Base-by-base conservation (phyloP, 2,797 vertebrate species). In the Melanogrammus aeglefinus region DNA sequence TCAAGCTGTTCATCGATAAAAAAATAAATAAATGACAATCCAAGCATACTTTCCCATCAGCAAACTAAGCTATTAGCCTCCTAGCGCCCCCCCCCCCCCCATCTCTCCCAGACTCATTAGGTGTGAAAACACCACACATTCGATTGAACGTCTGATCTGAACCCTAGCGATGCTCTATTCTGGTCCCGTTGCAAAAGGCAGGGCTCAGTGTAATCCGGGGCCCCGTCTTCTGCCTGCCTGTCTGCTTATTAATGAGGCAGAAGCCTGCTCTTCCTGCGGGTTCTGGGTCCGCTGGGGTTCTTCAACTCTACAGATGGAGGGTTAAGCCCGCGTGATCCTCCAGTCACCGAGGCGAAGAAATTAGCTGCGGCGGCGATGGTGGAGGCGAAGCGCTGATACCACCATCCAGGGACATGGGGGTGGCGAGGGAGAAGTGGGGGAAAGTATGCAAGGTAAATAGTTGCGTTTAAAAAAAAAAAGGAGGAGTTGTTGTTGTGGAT, bases 281-380 rank as follows among this genome's bases (percentile, higher is more conserved):
- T 76, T 69, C 31, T 66, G 81, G 38, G 84, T 82, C 79, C 81
- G 80, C 82, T 81, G 84, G 80, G 81, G 84, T 89, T 88, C 87
- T 86, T 78, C 83, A 86, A 91, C 91, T 90, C 87, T 86, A 80
- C 92, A 93, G 92, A 94, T 93, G 92, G 92, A 91, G 86, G 86
- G 78, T 87, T 92, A 90, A 94, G 91, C 91, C 88, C 47, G 81
- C 35, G 82, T 91, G 88, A 91, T 90, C 87, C 91, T 6, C 93
- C 89, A 78, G 86, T 79, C 63, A 38, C 83, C 84, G 77, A 78
- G 85, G 83, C 83, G 81, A 81, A 83, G 80, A 92, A 90, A 92
- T 92, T 82, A 90, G 85, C 80, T 79, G 85, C 69, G 44, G 51
- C 83, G 81, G 83, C 83, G 81, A 83, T 85, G 88, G 83, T 81